Evolutionary conservation across 2,113 vertebrate species (phyloP).

Genomic region (Dipodomys ordii): DNA sequence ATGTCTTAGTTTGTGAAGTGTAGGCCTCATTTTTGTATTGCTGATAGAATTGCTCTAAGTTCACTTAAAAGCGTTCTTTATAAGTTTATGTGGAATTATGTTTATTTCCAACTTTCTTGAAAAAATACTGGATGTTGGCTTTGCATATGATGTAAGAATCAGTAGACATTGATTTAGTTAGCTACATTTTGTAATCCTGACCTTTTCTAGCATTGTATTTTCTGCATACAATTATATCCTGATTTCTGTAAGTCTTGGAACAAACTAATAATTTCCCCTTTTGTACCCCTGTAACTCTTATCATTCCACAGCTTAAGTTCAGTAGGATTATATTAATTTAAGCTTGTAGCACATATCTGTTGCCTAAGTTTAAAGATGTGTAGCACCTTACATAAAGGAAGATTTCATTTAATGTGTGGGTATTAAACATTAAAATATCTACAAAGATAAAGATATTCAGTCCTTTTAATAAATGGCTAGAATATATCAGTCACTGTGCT

Average conservation of each 20-base stretch:
- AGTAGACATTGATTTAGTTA: not conserved
- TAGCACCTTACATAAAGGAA: rapidly evolving
- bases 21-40: not conserved
- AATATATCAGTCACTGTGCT: not conserved
- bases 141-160: not conserved
- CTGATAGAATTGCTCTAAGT: not conserved
- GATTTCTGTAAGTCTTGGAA: not conserved
- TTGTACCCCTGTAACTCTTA: not conserved
- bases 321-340: not conserved
- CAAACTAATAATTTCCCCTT: not conserved
- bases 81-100: not conserved
- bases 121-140: not conserved
- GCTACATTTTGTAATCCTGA: not conserved
- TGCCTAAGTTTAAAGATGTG: not conserved
- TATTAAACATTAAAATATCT: constrained; percentile 52
- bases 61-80: not conserved
- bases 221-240: not conserved
- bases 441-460: not conserved
- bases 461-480: not conserved
- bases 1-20: not conserved
- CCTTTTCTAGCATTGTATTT: not conserved
- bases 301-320: not conserved
- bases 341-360: not conserved
- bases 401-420: not conserved
- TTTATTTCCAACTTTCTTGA: not conserved